phyloP scores from a whole-genome alignment of 2,113 vertebrate species.

The Corapipo altera region DNA sequence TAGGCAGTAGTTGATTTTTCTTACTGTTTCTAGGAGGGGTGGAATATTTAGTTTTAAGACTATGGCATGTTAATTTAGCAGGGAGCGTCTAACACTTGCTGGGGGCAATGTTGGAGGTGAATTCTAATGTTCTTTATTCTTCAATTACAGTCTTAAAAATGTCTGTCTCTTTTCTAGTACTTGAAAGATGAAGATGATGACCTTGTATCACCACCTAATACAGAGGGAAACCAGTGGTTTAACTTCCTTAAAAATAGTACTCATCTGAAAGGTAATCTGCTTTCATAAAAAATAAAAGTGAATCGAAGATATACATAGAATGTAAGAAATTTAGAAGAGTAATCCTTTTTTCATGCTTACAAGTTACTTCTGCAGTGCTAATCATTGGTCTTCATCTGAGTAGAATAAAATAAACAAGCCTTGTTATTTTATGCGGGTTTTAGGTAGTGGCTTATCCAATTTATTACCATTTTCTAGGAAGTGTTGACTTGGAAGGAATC shows the following conservation, averaged over 20 bases:
- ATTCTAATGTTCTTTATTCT: background rate
- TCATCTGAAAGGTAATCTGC: conserved; percentile 85
- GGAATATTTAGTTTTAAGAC: background rate
- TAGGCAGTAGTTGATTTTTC: background rate
- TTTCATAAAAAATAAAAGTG: background rate
- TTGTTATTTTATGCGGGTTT: background rate
- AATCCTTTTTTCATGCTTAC: background rate
- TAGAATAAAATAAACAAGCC: background rate
- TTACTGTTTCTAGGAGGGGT: background rate
- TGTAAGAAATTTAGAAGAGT: background rate
- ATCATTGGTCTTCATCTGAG: background rate
- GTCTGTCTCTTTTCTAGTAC: conserved; percentile 76
- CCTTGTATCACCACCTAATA: conserved; percentile 92
- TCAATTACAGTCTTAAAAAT: background rate
- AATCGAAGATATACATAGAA: background rate
- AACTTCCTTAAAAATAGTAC: conserved; percentile 88
- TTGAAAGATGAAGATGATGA: conserved; percentile 98
- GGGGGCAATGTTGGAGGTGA: background rate
- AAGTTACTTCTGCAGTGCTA: background rate
- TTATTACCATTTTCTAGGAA: background rate
- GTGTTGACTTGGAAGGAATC: background rate
- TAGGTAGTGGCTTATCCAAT: background rate
- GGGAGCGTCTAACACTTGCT: background rate
- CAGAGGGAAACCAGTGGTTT: conserved; percentile 95
- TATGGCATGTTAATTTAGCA: background rate